These are phyloP conservation scores for Drymodes brunneopygia DNA, from an alignment of 2,113 vertebrate genomes.

Conservation along the genomic window DNA sequence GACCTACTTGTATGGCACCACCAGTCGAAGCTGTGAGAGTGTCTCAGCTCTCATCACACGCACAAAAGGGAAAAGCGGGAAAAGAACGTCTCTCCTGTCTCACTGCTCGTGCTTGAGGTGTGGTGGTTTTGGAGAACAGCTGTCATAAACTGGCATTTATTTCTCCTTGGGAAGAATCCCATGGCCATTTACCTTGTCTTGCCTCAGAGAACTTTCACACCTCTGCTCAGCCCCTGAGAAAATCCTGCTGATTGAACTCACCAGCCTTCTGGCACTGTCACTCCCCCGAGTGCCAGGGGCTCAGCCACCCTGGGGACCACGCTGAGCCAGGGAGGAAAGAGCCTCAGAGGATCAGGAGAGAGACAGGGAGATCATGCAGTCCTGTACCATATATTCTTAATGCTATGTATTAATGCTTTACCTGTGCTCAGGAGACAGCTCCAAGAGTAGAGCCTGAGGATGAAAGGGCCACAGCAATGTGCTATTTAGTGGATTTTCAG, in stretches of 20 bases:
- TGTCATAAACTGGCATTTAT: not conserved
- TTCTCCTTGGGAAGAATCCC: not conserved
- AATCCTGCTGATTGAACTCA: rapidly evolving
- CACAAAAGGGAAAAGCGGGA: not conserved
- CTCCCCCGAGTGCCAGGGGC: not conserved
- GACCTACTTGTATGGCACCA: not conserved
- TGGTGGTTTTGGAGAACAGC: not conserved
- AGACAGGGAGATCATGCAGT: not conserved
- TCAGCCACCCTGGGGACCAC: rapidly evolving
- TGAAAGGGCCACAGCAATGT: not conserved
- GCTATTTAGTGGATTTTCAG: not conserved
- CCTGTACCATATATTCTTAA: not conserved
- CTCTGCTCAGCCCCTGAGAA: not conserved
- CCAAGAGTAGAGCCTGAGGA: not conserved
- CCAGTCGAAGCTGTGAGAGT: not conserved
- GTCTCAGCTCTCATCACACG: not conserved
- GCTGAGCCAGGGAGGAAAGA: not conserved
- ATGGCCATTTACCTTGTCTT: not conserved
- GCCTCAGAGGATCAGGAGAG: not conserved
- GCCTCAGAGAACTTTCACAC: not conserved
- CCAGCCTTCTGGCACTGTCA: not conserved
- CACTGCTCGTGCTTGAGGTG: not conserved
- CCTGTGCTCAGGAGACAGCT: not conserved
- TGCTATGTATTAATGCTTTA: not conserved
- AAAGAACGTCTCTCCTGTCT: not conserved